Percentiles rank a stretch among this genome's conserved stretches.
Evolutionary conservation across 2,797 vertebrate species (phyloP).

Genomic region (Lacerta viridis): DNA sequence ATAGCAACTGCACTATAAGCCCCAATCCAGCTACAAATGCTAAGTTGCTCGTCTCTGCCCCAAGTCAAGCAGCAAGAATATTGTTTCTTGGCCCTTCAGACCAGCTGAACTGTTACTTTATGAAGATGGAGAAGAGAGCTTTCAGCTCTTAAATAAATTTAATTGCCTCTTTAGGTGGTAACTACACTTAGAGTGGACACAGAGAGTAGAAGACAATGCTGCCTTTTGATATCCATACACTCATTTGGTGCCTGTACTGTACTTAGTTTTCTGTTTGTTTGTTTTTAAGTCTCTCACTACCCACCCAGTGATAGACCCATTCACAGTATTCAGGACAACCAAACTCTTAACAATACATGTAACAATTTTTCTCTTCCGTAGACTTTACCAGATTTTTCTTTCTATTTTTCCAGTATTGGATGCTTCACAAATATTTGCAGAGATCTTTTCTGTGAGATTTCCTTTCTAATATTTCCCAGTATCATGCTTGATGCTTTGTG

Average conservation of each 20-base stretch:
- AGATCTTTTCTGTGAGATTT: neutral
- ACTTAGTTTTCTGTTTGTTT: neutral
- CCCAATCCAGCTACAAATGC: too few species aligned
- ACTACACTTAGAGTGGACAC: neutral
- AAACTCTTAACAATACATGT: neutral
- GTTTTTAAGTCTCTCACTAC: neutral
- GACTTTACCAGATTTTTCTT: neutral
- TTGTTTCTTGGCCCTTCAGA: neutral
- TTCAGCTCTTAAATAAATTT: neutral
- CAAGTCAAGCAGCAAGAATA: neutral
- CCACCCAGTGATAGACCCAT: neutral
- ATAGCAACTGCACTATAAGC: neutral
- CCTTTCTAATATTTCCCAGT: neutral
- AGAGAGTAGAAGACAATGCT: neutral
- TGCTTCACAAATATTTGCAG: neutral
- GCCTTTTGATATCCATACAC: too few species aligned
- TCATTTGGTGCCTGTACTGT: neutral
- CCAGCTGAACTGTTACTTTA: neutral
- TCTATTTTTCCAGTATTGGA: neutral
- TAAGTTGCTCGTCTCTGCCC: neutral
- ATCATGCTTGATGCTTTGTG: neutral
- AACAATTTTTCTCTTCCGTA: neutral
- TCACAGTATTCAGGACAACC: neutral
- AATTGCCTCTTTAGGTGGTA: neutral
- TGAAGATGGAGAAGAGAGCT: neutral